Conservation (phyloP, 2,888 invertebrate genomes). For the Gandaritis pyraliata region DNA sequence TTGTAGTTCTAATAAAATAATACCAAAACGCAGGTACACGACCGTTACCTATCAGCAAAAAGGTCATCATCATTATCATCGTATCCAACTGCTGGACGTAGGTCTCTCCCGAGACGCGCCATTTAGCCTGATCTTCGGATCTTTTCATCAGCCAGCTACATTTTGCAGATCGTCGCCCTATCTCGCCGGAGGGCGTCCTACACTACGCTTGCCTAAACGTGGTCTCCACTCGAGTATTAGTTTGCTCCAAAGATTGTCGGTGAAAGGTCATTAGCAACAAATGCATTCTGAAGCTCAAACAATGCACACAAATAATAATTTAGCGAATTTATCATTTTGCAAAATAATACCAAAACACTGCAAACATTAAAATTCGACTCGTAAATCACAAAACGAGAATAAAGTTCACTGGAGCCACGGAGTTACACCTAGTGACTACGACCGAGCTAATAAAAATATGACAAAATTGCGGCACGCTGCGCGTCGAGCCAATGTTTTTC, state of each 20-base stretch:
- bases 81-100: no score
- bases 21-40: no score
- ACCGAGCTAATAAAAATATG: slow-evolving; percentile 50
- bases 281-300: not conserved
- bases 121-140: no score
- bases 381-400: slow-evolving; percentile 24
- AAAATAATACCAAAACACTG: slow-evolving; percentile 9
- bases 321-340: not conserved
- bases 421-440: slow-evolving; percentile 7
- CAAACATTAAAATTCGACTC: slow-evolving; percentile 20
- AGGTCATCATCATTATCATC: no score
- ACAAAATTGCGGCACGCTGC: slow-evolving; percentile 47
- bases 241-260: no score
- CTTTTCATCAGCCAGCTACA: no score
- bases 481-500: slow-evolving; percentile 56
- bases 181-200: no score
- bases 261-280: not conserved
- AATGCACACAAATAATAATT: slow-evolving; percentile 1
- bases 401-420: slow-evolving; percentile 29
- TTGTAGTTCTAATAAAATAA: not conserved
- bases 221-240: no score
- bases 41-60: no score
- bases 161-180: no score
- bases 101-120: no score
- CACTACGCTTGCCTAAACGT: no score